phyloP scores from a whole-genome alignment of 2,888 invertebrate species.

The Drosophila limbata region DNA sequence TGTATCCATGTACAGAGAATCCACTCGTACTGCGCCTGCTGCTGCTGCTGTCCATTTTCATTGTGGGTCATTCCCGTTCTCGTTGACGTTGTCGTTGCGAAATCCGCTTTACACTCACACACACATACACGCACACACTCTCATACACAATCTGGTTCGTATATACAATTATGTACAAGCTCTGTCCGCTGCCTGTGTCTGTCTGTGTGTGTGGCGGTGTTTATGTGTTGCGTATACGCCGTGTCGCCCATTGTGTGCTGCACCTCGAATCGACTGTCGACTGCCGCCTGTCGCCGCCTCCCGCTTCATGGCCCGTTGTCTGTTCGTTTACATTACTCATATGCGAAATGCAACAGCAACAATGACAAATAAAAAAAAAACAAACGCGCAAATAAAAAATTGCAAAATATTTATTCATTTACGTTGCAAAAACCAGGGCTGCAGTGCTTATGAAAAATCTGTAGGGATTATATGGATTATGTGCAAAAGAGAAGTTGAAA shows the following conservation, averaged over 20 bases:
- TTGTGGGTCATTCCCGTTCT: slow-evolving; percentile 74
- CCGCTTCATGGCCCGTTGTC: slow-evolving; percentile 43
- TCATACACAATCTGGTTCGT: slow-evolving; percentile 7
- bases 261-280: slow-evolving; percentile 52
- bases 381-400: slow-evolving; percentile 52
- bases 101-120: slow-evolving; percentile 69
- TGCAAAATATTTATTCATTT: slow-evolving; percentile 73
- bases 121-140: slow-evolving; percentile 48
- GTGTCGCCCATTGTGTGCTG: slow-evolving; percentile 74
- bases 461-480: background rate
- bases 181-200: slow-evolving; percentile 42
- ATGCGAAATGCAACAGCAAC: slow-evolving; percentile 50
- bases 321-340: slow-evolving; percentile 71
- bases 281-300: background rate
- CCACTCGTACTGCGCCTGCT: slow-evolving; percentile 23
- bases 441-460: slow-evolving; percentile 1
- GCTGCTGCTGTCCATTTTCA: slow-evolving; percentile 68
- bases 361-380: slow-evolving; percentile 20
- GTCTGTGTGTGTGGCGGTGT: slow-evolving; percentile 26
- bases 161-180: slow-evolving; percentile 36
- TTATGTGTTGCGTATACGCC: slow-evolving; percentile 66
- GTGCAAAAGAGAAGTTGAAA: background rate
- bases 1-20: slow-evolving; percentile 49
- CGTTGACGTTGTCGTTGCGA: slow-evolving; percentile 52
- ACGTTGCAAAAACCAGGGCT: slow-evolving; percentile 60